Conservation (phyloP, 2,888 invertebrate species). For the Xanthorhoe designata region DNA sequence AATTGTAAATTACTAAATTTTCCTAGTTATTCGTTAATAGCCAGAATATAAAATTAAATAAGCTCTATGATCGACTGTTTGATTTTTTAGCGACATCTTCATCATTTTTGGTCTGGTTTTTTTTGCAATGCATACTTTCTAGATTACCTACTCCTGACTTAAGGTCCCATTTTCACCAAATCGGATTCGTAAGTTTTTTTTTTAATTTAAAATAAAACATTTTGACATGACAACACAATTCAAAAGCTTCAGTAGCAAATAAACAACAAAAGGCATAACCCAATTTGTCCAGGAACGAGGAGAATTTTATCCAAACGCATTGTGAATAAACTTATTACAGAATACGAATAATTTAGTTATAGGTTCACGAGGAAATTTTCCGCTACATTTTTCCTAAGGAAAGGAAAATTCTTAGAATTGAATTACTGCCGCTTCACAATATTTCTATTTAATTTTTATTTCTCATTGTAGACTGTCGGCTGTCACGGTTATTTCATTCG, state of each 20-base stretch:
- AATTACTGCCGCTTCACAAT: conserved; percentile 77
- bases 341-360: conserved; percentile 80
- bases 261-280: conserved; percentile 41
- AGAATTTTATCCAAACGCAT: conserved; percentile 64
- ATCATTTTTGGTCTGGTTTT: no score
- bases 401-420: conserved; percentile 67
- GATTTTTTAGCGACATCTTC: no score
- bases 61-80: no score
- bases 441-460: conserved; percentile 81
- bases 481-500: conserved; percentile 67
- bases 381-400: conserved; percentile 55
- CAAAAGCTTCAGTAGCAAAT: conserved; percentile 25
- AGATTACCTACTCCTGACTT: no score
- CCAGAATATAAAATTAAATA: no score
- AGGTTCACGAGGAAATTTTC: conserved; percentile 59
- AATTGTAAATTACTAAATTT: background rate
- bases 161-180: no score
- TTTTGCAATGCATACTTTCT: no score
- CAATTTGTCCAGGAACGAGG: conserved; percentile 47
- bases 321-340: conserved; percentile 81
- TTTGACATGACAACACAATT: background rate
- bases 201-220: background rate
- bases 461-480: conserved; percentile 68
- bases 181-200: no score
- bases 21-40: background rate